phyloP scores from a whole-genome alignment of 1,140 invertebrate species.

The Cryptotermes secundus region DNA sequence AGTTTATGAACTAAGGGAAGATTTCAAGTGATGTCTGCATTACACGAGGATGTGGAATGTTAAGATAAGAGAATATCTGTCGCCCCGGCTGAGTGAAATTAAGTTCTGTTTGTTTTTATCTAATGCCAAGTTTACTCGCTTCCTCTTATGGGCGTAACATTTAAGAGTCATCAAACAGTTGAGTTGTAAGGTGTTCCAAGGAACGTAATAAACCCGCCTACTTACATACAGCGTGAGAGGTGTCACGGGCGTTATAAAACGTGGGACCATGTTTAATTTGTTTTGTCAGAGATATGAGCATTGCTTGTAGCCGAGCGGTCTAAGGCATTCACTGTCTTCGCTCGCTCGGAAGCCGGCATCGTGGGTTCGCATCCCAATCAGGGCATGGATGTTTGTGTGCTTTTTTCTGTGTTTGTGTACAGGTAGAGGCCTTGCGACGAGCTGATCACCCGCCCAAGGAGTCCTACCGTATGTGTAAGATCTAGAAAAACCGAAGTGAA shows the following conservation, averaged over 20 bases:
- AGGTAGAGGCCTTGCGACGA: too few species aligned
- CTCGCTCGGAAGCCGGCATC: too few species aligned
- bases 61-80: constrained; percentile 17
- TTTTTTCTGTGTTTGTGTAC: too few species aligned
- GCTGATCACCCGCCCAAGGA: too few species aligned
- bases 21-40: neutral
- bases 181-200: neutral
- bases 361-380: too few species aligned
- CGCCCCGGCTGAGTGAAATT: neutral
- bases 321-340: too few species aligned
- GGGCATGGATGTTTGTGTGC: too few species aligned
- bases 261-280: neutral
- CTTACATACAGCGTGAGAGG: too few species aligned
- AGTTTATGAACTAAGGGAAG: neutral
- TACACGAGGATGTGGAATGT: neutral
- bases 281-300: neutral
- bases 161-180: neutral
- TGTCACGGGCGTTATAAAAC: neutral
- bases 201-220: neutral
- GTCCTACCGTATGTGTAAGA: too few species aligned
- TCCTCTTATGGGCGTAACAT: neutral
- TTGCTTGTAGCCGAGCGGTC: too few species aligned
- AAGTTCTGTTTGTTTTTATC: constrained; percentile 17
- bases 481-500: too few species aligned
- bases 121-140: constrained; percentile 14